phyloP scores from a whole-genome alignment of 2,113 vertebrate genomes.

The Hystrix brachyura region DNA sequence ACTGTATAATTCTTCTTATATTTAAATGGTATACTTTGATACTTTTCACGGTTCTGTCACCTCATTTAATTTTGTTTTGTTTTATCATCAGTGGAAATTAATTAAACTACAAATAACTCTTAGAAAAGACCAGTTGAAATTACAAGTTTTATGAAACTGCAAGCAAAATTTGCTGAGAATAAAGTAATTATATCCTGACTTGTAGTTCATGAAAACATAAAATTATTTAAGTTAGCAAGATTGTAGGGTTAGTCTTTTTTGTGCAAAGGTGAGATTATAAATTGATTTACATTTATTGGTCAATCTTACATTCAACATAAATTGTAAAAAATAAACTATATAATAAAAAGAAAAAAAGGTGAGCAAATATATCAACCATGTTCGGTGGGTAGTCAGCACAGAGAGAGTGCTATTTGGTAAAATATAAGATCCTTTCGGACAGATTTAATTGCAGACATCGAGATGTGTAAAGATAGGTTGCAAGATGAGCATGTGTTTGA shows the following conservation, averaged over 20 bases:
- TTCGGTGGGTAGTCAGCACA: not conserved
- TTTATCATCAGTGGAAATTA: not conserved
- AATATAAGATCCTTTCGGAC: not conserved
- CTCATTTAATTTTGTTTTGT: not conserved
- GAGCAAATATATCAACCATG: not conserved
- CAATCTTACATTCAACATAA: not conserved
- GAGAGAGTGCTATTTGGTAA: not conserved
- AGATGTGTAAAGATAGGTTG: not conserved
- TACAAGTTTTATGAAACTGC: not conserved
- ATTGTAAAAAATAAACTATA: not conserved
- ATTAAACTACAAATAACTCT: not conserved
- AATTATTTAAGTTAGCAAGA: not conserved
- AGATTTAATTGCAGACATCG: not conserved
- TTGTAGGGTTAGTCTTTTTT: not conserved
- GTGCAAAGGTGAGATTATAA: not conserved
- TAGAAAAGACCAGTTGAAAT: not conserved
- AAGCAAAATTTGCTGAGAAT: not conserved
- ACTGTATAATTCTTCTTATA: not conserved
- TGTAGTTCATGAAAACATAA: not conserved
- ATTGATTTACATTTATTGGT: not conserved
- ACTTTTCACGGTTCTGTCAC: not conserved
- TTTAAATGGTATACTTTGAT: not conserved
- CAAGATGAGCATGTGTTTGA: not conserved
- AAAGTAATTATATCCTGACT: not conserved
- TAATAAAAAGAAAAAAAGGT: not conserved